Percentiles rank a stretch among this genome's conserved stretches.
phyloP scores from a whole-genome alignment of 2,797 vertebrate species.

The Dendrocincla tyrannina region DNA sequence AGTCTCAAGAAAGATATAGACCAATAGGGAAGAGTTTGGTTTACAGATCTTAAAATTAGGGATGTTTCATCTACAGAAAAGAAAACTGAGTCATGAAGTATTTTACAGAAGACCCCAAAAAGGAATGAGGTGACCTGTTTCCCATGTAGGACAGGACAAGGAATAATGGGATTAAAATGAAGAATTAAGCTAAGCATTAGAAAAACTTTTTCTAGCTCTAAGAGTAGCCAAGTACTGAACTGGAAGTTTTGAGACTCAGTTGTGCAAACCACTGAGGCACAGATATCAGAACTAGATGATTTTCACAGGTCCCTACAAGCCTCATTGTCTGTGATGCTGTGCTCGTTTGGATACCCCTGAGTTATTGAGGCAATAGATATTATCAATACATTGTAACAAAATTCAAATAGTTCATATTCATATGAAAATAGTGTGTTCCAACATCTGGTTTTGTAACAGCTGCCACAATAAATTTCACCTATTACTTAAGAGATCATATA shows the following conservation, averaged over 20 bases:
- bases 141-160: not conserved
- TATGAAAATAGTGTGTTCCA: not conserved
- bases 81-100: not conserved
- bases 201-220: not conserved
- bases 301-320: not conserved
- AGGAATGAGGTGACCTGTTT: not conserved
- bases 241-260: not conserved
- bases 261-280: not conserved
- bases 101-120: not conserved
- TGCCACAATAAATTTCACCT: conserved; percentile 8
- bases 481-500: not conserved
- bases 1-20: not conserved
- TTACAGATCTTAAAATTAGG: not conserved
- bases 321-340: not conserved
- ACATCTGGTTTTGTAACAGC: conserved; percentile 17
- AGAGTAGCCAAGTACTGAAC: not conserved
- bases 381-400: not conserved
- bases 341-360: not conserved
- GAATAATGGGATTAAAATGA: not conserved
- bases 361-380: not conserved
- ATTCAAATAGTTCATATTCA: not conserved
- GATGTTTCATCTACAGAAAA: not conserved
- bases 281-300: not conserved
- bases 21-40: not conserved
- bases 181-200: not conserved